phyloP scores from a whole-genome alignment of 1,140 invertebrate genomes.

The Zaprionus inermis region DNA sequence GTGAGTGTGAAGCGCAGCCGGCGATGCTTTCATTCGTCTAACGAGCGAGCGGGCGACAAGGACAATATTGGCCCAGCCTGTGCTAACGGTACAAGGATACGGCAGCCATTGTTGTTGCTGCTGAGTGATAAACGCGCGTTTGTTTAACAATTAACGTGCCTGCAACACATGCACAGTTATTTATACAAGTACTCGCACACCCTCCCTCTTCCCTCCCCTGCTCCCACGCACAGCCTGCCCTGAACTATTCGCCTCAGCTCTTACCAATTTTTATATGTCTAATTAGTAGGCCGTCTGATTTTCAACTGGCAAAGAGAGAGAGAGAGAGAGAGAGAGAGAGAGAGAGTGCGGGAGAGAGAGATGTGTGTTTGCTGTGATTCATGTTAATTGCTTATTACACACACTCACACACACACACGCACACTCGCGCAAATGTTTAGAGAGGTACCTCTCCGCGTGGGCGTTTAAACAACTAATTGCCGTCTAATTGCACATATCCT shows the following conservation, averaged over 20 bases:
- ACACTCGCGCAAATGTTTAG: conserved; percentile 32
- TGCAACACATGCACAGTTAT: conserved; percentile 62
- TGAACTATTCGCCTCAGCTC: conserved; percentile 27
- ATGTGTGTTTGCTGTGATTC: conserved; percentile 46
- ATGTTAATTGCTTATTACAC: conserved; percentile 68
- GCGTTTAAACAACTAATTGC: conserved; percentile 50
- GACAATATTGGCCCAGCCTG: conserved; percentile 59
- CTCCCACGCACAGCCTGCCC: background rate
- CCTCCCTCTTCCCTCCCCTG: background rate
- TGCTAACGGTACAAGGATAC: conserved; percentile 31
- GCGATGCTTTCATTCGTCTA: conserved; percentile 68
- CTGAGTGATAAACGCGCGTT: conserved; percentile 74
- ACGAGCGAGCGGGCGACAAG: conserved; percentile 51
- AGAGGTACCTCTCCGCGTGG: conserved; percentile 12
- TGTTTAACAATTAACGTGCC: conserved; percentile 76
- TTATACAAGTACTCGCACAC: conserved; percentile 28
- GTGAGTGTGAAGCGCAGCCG: conserved; percentile 29
- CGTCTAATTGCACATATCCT: conserved; percentile 50
- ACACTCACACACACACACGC: background rate
- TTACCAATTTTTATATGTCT: conserved; percentile 59
- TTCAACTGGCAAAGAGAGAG: conserved; percentile 22
- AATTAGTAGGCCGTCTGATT: conserved; percentile 58
- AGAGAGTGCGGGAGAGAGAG: background rate
- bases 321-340: background rate
- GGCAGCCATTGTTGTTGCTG: conserved; percentile 28